Evolutionary conservation across 2,797 vertebrate genomes (phyloP), one percentile per base, ranked within the genome.

Genomic region (Chaunax sp.): DNA sequence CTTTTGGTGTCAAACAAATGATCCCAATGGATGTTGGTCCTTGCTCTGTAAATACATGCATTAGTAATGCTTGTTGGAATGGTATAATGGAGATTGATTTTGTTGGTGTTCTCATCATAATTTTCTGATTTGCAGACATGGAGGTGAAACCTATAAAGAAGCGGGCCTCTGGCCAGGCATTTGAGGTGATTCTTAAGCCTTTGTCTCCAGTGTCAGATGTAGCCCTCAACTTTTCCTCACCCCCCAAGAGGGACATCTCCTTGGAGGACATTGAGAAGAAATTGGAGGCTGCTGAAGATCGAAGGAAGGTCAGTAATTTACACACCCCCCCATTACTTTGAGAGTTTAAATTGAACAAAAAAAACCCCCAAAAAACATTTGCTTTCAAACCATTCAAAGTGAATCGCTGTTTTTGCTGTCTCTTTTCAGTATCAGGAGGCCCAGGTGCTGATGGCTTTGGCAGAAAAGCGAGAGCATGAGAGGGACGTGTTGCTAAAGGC

Each of bases 61-160:
- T 28, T 25, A 35, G 3, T 49, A 5, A 58, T 30, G 26, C 10
- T 73, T 41, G 57, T 35, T 45, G 3, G 8, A 57, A 22, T 59
- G 33, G 65, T 74, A 9, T 28, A 62, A 37, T 60, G n/a, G 19
- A 44, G 19, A 63, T 50, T 46, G 60, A 58, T 69, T 77, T 70
- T 63, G 3, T n/a, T 43, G n/a, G 15, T 45, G 11, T 67, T 62
- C 13, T 50, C 11, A 30, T 62, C 16, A 9, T 63, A 23, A 70
- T 59, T 58, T 16, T 77, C 18, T 81, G 43, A 71, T 69, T 75
- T 76, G 54, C 90, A 98, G 97, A 97, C 77, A 97, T 99, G 96
- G 96, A 98, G 81, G 98, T 99, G 78, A 99, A 99, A 82, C 89
- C 97, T 73, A 93, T 99, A 87, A 95, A 98, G 89, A 98, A 99